Base-by-base conservation (phyloP, 1,140 invertebrate species). In the Brachionus koreanus region DNA sequence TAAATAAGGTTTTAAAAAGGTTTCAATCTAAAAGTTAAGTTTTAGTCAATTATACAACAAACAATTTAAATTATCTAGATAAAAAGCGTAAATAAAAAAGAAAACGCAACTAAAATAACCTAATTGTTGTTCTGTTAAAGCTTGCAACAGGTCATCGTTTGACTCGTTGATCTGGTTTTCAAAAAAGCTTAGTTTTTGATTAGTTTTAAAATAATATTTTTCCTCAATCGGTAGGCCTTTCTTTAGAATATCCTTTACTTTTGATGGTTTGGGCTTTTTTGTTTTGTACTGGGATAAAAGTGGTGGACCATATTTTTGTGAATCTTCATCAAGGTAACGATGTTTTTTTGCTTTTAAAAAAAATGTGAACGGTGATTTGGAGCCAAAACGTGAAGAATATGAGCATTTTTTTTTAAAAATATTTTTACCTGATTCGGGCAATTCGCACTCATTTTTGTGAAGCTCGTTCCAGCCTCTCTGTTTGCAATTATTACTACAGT, bases 401-500 rank as follows among this genome's bases (percentile, higher is more conserved):
- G 49, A 57, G 49, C 49, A 19, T 23, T 19, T 23, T 49, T n/a
- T 13, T 46, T 25, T 10, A 63, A 42, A 72, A 19, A 23, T 57
- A 52, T 13, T 65, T 82, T 29, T 29, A 82, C 77, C 13, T 69
- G 77, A 65, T 65, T 65, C 57, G 5, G 52, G 42, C 1, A 65
- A 16, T 16, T 33, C 39, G 25, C 88, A 89, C 83, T 89, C 87
- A 16, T 87, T 85, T 83, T 86, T 87, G 82, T 89, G 88, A 19
- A 86, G 76, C 6, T 84, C 83, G 33, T 86, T 87, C 88, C 88
- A 89, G 2, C 87, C 87, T 52, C 86, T 87, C 29, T 87, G 81
- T 83, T 88, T 88, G 83, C 88, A 89, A n/a, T 85, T 84, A 83
- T 89, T 89, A 83, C 88, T 87, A 67, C 88, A 89, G 84, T 87